Evolutionary conservation across 2,113 vertebrate species (phyloP).

Genomic region (Ailuropoda melanoleuca): DNA sequence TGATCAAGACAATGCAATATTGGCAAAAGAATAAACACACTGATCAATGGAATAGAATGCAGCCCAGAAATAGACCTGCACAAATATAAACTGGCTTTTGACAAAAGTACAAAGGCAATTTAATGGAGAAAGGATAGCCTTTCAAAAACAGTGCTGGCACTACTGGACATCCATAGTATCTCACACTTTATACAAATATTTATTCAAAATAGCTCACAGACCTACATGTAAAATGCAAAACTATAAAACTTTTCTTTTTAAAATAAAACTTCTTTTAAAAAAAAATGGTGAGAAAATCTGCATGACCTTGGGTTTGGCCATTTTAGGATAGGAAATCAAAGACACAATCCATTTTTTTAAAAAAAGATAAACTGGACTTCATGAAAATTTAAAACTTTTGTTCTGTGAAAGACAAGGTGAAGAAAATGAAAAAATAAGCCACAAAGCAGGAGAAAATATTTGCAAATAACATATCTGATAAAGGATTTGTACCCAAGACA

Average conservation of each 20-base stretch:
- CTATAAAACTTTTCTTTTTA: neutral
- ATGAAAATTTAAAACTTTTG: neutral
- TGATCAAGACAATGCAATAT: neutral
- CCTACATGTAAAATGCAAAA: neutral
- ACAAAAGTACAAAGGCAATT: neutral
- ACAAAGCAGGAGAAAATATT: neutral
- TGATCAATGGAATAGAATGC: neutral
- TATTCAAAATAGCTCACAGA: neutral
- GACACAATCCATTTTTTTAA: neutral
- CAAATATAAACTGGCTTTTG: neutral
- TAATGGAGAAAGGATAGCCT: neutral
- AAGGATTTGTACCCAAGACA: neutral
- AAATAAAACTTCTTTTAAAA: neutral
- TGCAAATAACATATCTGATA: neutral
- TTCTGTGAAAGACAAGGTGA: neutral
- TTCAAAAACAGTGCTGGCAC: neutral
- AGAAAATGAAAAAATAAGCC: neutral
- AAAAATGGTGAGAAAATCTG: neutral
- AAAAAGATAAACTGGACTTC: neutral
- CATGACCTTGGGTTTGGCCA: neutral
- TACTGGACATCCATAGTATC: neutral
- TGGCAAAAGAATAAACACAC: neutral
- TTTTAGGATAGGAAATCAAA: neutral
- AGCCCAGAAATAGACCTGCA: neutral
- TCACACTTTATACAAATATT: neutral